Evolutionary conservation across 1,140 invertebrate species (phyloP).

Genomic region (Stenopsyche tienmushanensis): DNA sequence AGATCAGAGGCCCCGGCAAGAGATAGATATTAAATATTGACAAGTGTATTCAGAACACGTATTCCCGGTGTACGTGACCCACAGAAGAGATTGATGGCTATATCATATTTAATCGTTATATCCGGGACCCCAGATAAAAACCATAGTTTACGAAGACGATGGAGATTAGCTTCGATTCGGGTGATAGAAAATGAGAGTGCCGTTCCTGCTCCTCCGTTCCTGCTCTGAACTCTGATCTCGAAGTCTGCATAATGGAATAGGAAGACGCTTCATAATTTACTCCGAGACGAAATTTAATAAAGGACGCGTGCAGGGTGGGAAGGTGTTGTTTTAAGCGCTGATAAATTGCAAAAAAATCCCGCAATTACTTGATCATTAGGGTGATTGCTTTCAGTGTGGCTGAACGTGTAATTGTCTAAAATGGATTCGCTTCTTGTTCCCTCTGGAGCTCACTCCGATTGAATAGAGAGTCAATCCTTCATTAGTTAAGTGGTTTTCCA

Average conservation of each 20-base stretch:
- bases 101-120: slow-evolving; percentile 40
- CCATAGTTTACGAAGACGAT: slow-evolving; percentile 17
- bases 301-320: too few relatives aligned
- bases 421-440: not conserved
- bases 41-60: slow-evolving; percentile 36
- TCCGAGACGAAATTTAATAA: too few relatives aligned
- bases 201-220: too few relatives aligned
- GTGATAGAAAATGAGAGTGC: too few relatives aligned
- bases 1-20: not conserved
- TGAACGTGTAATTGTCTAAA: slow-evolving; percentile 1
- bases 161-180: not conserved
- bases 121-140: slow-evolving; percentile 26
- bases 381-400: not conserved
- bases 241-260: too few relatives aligned
- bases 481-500: slow-evolving; percentile 20
- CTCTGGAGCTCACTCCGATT: not conserved
- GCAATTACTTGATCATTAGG: not conserved
- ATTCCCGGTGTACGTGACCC: slow-evolving; percentile 27
- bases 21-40: slow-evolving; percentile 38
- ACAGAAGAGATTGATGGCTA: slow-evolving; percentile 36
- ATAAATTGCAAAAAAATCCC: too few relatives aligned
- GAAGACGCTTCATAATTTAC: too few relatives aligned
- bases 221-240: too few relatives aligned
- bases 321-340: too few relatives aligned
- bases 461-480: slow-evolving; percentile 3